Base-by-base conservation (phyloP, 2,113 vertebrate genomes). In the Leptodactylus fuscus region DNA sequence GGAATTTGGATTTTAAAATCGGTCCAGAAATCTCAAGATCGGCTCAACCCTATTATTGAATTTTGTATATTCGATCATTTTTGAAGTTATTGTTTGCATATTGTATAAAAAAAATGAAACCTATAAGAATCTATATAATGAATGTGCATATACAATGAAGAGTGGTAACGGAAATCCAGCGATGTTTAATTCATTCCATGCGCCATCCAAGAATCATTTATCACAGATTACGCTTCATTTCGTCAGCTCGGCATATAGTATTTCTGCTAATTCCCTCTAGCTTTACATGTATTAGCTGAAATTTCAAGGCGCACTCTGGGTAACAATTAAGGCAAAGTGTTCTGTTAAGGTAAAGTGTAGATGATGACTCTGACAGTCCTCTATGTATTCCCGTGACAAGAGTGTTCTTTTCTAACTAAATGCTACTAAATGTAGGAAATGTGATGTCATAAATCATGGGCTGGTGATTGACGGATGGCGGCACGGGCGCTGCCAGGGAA, bases 211-310 rank as follows among this genome's bases (percentile, higher is more conserved):
- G 49, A 75, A 20, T 75, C 12, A 53, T 77, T 77, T 77, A 53
- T 77, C 18, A 36, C 48, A 36, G 75, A 77, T 77, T 55, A 36
- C 13, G 11, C 62, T 67, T n/a, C 34, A 60, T 78, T 79, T 41
- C 7, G n/a, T 79, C 76, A 79, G 32, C 76, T 58, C 76, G 60
- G 76, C 76, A 60, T 41, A 41, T n/a, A 79, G 22, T 49, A 79
- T 58, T 38, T 58, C 53, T 58, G 58, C 55, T 79, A 60, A 60
- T 79, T 78, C 76, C 51, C 76, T 41, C 32, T 15, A 38, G 76
- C 32, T 58, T 60, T 79, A 18, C 32, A 55, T 27, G 22, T 36
- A 38, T 58, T 75, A 75, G 24, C 32, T 58, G 27, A 22, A 34
- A 77, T 53, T 77, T 77, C 12, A 32, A 53, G 75, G 18, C 48